These are phyloP conservation scores for Meda fulgida DNA, from an alignment of 2,797 vertebrate genomes.

Conservation along the genomic window DNA sequence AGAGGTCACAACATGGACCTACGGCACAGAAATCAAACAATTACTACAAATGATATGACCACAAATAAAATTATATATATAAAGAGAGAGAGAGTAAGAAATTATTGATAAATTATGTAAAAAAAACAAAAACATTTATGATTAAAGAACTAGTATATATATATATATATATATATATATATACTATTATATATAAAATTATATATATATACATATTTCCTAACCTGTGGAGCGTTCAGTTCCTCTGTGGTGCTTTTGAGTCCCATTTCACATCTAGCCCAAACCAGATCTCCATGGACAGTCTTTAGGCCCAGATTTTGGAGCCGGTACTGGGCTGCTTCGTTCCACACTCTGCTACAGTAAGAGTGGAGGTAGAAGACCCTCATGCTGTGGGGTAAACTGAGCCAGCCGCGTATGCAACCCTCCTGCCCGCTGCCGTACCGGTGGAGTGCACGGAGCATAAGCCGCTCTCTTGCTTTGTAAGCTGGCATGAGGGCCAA, in stretches of 20 bases:
- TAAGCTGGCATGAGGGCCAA: conserved; percentile 87
- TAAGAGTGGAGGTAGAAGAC: conserved; percentile 94
- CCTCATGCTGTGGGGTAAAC: conserved; percentile 90
- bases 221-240: conserved; percentile 59
- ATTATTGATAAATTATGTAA: too few relatives aligned
- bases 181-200: too few relatives aligned
- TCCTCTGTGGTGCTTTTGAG: conserved; percentile 61
- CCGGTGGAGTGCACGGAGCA: conserved; percentile 90
- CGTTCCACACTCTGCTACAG: conserved; percentile 95
- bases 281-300: conserved; percentile 88
- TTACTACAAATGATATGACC: not conserved
- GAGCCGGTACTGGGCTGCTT: conserved; percentile 85
- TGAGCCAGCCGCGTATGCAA: conserved; percentile 88
- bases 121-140: too few relatives aligned
- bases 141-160: not conserved
- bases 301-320: conserved; percentile 78
- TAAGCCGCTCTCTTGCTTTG: conserved; percentile 87
- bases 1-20: conserved; percentile 78
- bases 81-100: too few relatives aligned
- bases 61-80: not conserved
- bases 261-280: conserved; percentile 62
- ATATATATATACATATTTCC: not conserved
- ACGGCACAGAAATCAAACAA: conserved; percentile 6
- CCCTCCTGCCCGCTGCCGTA: conserved; percentile 86
- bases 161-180: too few relatives aligned